A percentile compares a stretch with the other conserved stretches of the same genome.
These are phyloP conservation scores for Chlorodrepanis virens DNA, from an alignment of 2,113 vertebrate genomes.

Conservation along the genomic window DNA sequence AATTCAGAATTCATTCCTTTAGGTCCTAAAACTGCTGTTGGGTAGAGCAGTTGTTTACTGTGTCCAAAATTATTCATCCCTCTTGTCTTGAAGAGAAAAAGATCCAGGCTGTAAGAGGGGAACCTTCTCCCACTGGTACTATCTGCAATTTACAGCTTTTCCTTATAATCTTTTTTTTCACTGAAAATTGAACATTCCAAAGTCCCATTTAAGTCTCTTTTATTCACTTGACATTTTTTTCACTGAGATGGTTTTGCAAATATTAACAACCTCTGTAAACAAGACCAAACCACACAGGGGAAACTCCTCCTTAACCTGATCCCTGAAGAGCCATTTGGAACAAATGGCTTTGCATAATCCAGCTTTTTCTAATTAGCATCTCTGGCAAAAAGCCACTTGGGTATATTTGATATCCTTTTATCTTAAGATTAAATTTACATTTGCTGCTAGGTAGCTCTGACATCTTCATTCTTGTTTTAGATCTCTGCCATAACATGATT, in stretches of 20 bases:
- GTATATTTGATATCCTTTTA: slow-evolving; percentile 47
- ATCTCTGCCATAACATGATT: slow-evolving; percentile 1
- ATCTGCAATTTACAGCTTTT: background rate
- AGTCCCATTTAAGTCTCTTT: background rate
- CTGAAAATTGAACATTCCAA: background rate
- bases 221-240: background rate
- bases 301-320: slow-evolving; percentile 15
- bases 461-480: slow-evolving; percentile 34
- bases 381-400: slow-evolving; percentile 45
- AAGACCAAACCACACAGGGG: slow-evolving; percentile 44
- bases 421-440: slow-evolving; percentile 54
- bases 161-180: background rate
- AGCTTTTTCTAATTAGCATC: slow-evolving; percentile 57
- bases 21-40: background rate
- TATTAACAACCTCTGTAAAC: slow-evolving; percentile 55
- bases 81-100: background rate
- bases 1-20: background rate
- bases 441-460: slow-evolving; percentile 34
- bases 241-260: background rate
- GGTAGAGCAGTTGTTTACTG: background rate
- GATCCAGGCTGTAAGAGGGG: background rate
- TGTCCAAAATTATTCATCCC: background rate
- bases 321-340: slow-evolving; percentile 37
- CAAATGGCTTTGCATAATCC: slow-evolving; percentile 21
- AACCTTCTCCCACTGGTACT: background rate